Base-by-base conservation (phyloP, 2,113 vertebrate genomes). In the Nansenia antarctica region DNA sequence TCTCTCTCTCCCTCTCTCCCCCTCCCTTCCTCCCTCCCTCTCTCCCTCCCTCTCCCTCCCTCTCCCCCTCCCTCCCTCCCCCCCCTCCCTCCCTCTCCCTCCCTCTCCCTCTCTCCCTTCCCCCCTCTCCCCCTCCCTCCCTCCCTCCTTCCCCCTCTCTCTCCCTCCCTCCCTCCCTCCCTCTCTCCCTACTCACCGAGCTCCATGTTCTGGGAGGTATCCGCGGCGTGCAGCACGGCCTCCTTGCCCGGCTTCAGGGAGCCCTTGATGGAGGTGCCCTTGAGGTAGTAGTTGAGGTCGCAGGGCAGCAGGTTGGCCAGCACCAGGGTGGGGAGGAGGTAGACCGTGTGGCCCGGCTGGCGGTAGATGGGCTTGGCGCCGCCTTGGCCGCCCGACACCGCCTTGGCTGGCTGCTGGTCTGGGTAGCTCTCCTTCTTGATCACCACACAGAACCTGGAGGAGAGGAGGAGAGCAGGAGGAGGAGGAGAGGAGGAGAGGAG, bases 381-480 rank as follows among this genome's bases (percentile, higher is more conserved):
- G 69, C 95, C 94, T 18, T 95, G 92, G 68, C 94, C 93, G 68
- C 94, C 93, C 26, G 90, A 93, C 69, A 95, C 93, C 27, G 90
- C 92, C 85, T 87, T 96, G 67, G 96, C 97, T 20, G 97, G 97
- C 90, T 95, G 92, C 79, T 98, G 97, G 37, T 98, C 95, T 0
- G 98, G 97, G 26, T 98, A 99, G 76, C 95, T 96, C 62, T 98
- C 96, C 72, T 99, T 99, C 84, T 97, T 98, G 69, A 98, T 95
- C 45, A 97, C 96, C 73, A 99, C 97, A 65, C 96, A 98, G 78
- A 98, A 99, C 89, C 98, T 99, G 73, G 0, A 69, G 27, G 82
- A 62, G 20, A 75, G 54, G 34, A 70, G 1, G 3, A 27, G 61
- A 35, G 60, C 20, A 35, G 8, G 57, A 32, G 18, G 29, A 32